These are phyloP conservation scores for Coreius guichenoti DNA, from an alignment of 2,797 vertebrate species.

Conservation along the genomic window DNA sequence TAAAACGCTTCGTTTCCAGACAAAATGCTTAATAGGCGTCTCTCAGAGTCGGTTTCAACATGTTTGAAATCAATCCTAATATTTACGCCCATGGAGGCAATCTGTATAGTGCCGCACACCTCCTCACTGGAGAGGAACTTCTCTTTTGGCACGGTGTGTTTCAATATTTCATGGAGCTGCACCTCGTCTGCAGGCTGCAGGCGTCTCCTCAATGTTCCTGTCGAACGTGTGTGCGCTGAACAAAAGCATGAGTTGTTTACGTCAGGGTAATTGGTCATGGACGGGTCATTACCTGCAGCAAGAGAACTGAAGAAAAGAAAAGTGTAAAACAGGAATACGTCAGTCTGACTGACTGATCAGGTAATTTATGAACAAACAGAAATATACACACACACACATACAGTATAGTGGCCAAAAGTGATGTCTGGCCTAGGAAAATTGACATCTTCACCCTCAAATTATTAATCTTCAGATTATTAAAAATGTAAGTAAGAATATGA, in stretches of 20 bases:
- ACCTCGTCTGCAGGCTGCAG: too few relatives aligned
- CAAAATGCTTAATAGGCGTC: conserved; percentile 35
- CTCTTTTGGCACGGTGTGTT: conserved; percentile 36
- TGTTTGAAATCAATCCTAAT: conserved; percentile 57
- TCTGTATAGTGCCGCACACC: conserved; percentile 47
- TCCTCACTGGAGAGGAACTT: conserved; percentile 49
- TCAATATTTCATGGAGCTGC: conserved; percentile 29
- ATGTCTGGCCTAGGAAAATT: neutral
- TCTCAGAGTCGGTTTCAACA: neutral
- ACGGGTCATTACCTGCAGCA: conserved; percentile 22
- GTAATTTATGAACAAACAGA: neutral
- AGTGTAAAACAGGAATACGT: neutral
- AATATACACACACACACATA: neutral
- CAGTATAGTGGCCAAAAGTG: neutral
- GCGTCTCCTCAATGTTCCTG: neutral
- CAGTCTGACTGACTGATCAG: neutral
- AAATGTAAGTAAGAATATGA: neutral
- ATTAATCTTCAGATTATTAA: neutral
- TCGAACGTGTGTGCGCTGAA: conserved; percentile 10
- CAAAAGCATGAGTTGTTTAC: conserved; percentile 29
- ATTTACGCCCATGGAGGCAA: conserved; percentile 53
- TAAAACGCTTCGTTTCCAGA: conserved; percentile 30
- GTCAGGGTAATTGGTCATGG: conserved; percentile 28
- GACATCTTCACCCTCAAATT: neutral
- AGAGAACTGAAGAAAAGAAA: conserved; percentile 6